Evolutionary conservation across 2,797 vertebrate species (phyloP).

Genomic region (Percopsis omiscomaycus): DNA sequence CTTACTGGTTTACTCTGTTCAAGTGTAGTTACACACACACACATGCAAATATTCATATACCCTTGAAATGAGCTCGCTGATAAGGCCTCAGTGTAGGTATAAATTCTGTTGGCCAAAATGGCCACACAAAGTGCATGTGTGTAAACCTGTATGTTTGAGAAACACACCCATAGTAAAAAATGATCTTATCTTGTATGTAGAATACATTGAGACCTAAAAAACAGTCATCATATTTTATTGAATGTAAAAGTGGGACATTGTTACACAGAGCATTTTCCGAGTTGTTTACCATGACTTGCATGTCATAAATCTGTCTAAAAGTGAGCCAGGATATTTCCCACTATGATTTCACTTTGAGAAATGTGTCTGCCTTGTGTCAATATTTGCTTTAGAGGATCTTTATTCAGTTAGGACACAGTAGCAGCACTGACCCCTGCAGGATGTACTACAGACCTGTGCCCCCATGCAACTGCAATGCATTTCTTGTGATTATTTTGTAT

Average conservation of each 20-base stretch:
- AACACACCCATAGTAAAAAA: conserved; percentile 6
- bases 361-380: conserved; percentile 54
- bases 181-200: neutral
- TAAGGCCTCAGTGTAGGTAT: conserved; percentile 24
- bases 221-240: neutral
- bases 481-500: too few species aligned
- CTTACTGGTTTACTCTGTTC: conserved; percentile 17
- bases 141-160: neutral
- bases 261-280: neutral
- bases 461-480: too few species aligned
- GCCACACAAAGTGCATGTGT: neutral
- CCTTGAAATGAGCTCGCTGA: conserved; percentile 35
- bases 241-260: neutral
- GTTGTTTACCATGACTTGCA: conserved; percentile 19
- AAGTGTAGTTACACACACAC: conserved; percentile 10
- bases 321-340: conserved; percentile 8
- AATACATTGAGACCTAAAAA: conserved; percentile 2
- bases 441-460: conserved; percentile 1
- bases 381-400: conserved; percentile 47
- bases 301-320: conserved; percentile 3
- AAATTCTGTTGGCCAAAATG: conserved; percentile 19
- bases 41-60: conserved; percentile 69
- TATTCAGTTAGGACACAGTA: conserved; percentile 14
- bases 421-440: conserved; percentile 27
- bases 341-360: conserved; percentile 54